Conservation (phyloP, 2,888 invertebrate species). For the Cerceris ruficornis region DNA sequence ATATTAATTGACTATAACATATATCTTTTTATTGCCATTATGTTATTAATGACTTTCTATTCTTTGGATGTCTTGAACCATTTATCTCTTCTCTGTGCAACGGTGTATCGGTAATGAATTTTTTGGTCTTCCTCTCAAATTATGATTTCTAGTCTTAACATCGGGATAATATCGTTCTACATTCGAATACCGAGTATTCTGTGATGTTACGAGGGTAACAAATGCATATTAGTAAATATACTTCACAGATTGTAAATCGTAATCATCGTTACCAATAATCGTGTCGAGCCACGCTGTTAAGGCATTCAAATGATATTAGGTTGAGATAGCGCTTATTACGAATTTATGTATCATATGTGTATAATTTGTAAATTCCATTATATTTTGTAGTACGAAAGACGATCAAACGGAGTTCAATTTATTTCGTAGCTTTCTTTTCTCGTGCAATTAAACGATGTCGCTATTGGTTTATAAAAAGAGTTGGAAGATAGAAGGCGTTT, state of each 20-base stretch:
- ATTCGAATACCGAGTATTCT: neutral
- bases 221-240: neutral
- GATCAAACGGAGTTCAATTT: neutral
- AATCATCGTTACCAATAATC: neutral
- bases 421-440: conserved; percentile 2
- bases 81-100: neutral
- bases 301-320: conserved; percentile 1
- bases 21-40: too few relatives aligned
- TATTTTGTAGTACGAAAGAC: neutral
- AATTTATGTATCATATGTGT: neutral
- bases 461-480: neutral
- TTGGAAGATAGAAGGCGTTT: conserved; percentile 27
- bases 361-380: conserved; percentile 1
- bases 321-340: neutral
- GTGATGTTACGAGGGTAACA: neutral
- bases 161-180: neutral
- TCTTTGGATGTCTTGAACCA: neutral
- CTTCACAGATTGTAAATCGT: conserved; percentile 5
- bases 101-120: neutral
- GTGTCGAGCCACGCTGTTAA: neutral
- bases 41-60: too few relatives aligned
- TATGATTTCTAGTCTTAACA: conserved; percentile 10
- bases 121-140: conserved; percentile 30
- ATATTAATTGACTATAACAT: too few relatives aligned
- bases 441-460: neutral